These are phyloP conservation scores for Saturnia pavonia DNA, from an alignment of 2,888 invertebrate species.

Conservation along the genomic window DNA sequence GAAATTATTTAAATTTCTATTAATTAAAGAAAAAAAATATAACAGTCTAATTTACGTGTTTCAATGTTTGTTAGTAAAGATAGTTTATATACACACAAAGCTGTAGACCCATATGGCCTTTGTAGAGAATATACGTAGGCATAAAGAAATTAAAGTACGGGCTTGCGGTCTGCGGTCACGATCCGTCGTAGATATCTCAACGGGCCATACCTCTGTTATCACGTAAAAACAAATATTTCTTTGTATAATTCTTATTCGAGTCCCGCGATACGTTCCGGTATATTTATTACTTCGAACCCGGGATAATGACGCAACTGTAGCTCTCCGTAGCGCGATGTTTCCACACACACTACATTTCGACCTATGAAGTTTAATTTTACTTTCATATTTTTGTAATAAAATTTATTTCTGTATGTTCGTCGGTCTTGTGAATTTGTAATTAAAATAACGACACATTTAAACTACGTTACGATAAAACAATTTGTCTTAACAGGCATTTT, in stretches of 20 bases:
- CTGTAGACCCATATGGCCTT: background rate
- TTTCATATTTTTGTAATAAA: background rate
- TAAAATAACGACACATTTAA: background rate
- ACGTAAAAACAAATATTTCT: slow-evolving; percentile 26
- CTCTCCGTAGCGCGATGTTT: background rate
- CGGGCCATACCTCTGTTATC: slow-evolving; percentile 13
- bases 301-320: background rate
- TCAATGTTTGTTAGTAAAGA: too few relatives aligned
- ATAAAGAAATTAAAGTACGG: background rate
- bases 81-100: too few relatives aligned
- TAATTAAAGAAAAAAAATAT: too few relatives aligned
- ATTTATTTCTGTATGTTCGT: background rate
- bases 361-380: background rate
- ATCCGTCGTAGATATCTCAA: background rate
- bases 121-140: background rate
- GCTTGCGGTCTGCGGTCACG: too few relatives aligned
- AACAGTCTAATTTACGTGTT: too few relatives aligned
- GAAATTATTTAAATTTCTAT: too few relatives aligned
- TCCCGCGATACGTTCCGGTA: slow-evolving; percentile 22
- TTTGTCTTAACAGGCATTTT: background rate
- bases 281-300: slow-evolving; percentile 27
- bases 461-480: background rate
- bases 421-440: background rate
- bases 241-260: slow-evolving; percentile 29
- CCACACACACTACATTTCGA: background rate